phyloP scores from a whole-genome alignment of 2,888 invertebrate genomes.

The Schrankia costaestrigalis region DNA sequence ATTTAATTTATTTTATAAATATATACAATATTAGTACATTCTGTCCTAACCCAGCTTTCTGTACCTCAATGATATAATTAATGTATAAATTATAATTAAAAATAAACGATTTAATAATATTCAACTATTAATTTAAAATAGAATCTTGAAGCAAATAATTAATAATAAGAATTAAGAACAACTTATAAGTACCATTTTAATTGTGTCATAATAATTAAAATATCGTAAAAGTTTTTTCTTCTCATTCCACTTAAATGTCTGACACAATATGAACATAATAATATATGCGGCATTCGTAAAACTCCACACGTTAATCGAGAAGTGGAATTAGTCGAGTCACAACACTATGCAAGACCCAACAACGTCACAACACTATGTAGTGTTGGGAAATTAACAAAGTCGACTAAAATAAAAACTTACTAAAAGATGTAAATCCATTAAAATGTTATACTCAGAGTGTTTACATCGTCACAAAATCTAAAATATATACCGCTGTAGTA shows the following conservation, averaged over 20 bases:
- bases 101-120: slow-evolving; percentile 27
- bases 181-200: slow-evolving; percentile 36
- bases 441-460: slow-evolving; percentile 6
- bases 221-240: slow-evolving; percentile 24
- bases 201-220: slow-evolving; percentile 32
- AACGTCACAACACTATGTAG: slow-evolving; percentile 31
- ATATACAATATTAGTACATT: slow-evolving; percentile 12
- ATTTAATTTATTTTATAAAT: slow-evolving; percentile 18
- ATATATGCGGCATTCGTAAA: slow-evolving; percentile 24
- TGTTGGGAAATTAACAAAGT: slow-evolving; percentile 22
- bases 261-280: slow-evolving; percentile 30
- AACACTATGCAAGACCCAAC: slow-evolving; percentile 33
- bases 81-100: slow-evolving; percentile 29
- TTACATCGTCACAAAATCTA: slow-evolving; percentile 15
- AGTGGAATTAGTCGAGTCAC: slow-evolving; percentile 26
- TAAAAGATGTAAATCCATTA: slow-evolving; percentile 14
- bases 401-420: slow-evolving; percentile 31
- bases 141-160: slow-evolving; percentile 38
- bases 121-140: slow-evolving; percentile 32
- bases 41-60: slow-evolving; percentile 20
- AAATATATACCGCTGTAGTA: slow-evolving; percentile 9
- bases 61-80: slow-evolving; percentile 22
- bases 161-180: slow-evolving; percentile 36
- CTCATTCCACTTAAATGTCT: slow-evolving; percentile 25
- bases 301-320: slow-evolving; percentile 24